A percentile compares a stretch with the other conserved stretches of the same genome.
Evolutionary conservation across 2,888 invertebrate species (phyloP).

Genomic region (Drosophila gaucha): DNA sequence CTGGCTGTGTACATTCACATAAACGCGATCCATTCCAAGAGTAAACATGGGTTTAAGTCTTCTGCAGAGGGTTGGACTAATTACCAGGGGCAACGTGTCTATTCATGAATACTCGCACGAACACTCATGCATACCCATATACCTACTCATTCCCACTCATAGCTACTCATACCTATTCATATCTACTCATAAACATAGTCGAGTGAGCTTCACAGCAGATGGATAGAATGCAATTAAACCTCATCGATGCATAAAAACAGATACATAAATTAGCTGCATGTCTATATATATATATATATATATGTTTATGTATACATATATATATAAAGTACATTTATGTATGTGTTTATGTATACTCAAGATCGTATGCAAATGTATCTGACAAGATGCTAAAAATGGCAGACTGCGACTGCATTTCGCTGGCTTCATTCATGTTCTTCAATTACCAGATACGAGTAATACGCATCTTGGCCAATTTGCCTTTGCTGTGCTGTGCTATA

Average conservation of each 20-base stretch:
- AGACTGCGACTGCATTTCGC: slow-evolving; percentile 23
- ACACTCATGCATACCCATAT: not conserved
- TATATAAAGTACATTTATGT: slow-evolving; percentile 1
- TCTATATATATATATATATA: not conserved
- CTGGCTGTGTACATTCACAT: slow-evolving; percentile 10
- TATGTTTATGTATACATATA: not conserved
- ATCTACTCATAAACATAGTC: slow-evolving; percentile 21
- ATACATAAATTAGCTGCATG: slow-evolving; percentile 25
- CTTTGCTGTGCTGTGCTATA: slow-evolving; percentile 30
- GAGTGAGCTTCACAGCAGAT: slow-evolving; percentile 61
- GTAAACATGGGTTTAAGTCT: slow-evolving; percentile 26
- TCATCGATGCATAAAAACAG: slow-evolving; percentile 78
- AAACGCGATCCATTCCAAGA: slow-evolving; percentile 13
- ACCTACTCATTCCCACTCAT: not conserved
- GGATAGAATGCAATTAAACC: slow-evolving; percentile 80
- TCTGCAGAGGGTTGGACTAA: slow-evolving; percentile 28
- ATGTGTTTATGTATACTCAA: not conserved
- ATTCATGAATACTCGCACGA: slow-evolving; percentile 15
- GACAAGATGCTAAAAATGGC: slow-evolving; percentile 39
- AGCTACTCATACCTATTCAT: not conserved
- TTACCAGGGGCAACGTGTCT: slow-evolving; percentile 32
- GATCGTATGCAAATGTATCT: slow-evolving; percentile 32
- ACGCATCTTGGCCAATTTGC: slow-evolving; percentile 45
- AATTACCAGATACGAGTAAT: slow-evolving; percentile 51
- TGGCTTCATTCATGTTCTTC: slow-evolving; percentile 64